phyloP scores from a whole-genome alignment of 2,113 vertebrate genomes.

The Hippocampus abdominalis region DNA sequence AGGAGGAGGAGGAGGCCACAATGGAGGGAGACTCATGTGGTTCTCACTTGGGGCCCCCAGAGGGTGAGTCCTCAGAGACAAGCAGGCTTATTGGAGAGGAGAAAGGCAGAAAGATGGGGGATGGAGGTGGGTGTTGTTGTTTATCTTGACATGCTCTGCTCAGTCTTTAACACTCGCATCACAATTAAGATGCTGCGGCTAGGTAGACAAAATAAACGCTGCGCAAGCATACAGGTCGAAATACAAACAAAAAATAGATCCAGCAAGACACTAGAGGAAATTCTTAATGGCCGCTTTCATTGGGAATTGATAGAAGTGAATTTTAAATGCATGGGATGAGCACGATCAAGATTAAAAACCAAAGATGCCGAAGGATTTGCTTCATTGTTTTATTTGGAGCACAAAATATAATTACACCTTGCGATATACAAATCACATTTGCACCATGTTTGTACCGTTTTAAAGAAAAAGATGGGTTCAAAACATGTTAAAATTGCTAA shows the following conservation, averaged over 20 bases:
- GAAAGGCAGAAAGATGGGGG: slow-evolving; percentile 21
- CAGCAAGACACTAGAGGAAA: slow-evolving; percentile 15
- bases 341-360: slow-evolving; percentile 15
- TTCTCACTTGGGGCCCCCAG: slow-evolving; percentile 65
- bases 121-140: slow-evolving; percentile 46
- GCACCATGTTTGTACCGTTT: slow-evolving; percentile 59
- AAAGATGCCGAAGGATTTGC: slow-evolving; percentile 9
- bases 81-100: slow-evolving; percentile 66
- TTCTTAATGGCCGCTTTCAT: slow-evolving; percentile 15
- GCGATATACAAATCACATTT: slow-evolving; percentile 72
- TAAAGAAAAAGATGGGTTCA: slow-evolving; percentile 57
- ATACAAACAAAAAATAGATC: slow-evolving; percentile 36
- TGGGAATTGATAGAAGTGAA: not conserved
- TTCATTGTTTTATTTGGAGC: slow-evolving; percentile 69
- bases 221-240: slow-evolving; percentile 55
- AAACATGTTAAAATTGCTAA: slow-evolving; percentile 60
- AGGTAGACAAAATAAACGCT: slow-evolving; percentile 60
- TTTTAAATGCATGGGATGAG: not conserved
- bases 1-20: slow-evolving; percentile 48
- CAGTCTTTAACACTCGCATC: slow-evolving; percentile 67
- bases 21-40: slow-evolving; percentile 63
- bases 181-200: slow-evolving; percentile 69
- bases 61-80: slow-evolving; percentile 65
- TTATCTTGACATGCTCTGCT: slow-evolving; percentile 71
- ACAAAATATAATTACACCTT: slow-evolving; percentile 76